A percentile compares a stretch with the other conserved stretches of the same genome.
These are phyloP conservation scores for Nycticebus coucang DNA, from an alignment of 2,113 vertebrate genomes.

Conservation along the genomic window DNA sequence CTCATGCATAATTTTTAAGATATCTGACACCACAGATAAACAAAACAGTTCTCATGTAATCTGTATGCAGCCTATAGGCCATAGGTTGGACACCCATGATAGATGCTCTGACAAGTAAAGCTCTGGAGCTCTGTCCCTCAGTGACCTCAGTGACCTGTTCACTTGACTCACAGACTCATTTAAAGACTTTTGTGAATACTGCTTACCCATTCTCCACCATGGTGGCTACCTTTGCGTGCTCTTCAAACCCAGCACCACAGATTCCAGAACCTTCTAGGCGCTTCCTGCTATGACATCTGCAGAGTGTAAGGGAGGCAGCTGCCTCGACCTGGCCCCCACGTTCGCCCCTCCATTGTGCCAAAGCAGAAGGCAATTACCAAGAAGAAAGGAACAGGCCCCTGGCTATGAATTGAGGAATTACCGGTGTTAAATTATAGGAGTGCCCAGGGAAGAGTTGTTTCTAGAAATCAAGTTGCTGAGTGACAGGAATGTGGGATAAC, in stretches of 20 bases:
- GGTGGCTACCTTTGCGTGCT: background rate
- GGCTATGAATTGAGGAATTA: background rate
- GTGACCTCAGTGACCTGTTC: accelerated
- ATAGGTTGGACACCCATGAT: no score
- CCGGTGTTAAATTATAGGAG: background rate
- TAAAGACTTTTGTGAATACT: background rate
- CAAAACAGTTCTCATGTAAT: no score
- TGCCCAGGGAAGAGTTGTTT: background rate
- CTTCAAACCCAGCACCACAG: background rate
- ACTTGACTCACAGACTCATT: background rate
- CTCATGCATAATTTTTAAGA: no score
- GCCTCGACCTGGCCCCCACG: background rate
- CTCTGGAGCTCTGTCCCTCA: background rate
- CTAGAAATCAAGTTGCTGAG: background rate
- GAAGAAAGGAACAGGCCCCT: background rate
- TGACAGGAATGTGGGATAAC: background rate
- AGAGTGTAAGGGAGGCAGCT: background rate
- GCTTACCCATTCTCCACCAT: background rate
- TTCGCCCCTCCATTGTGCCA: background rate
- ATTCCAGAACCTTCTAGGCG: slow-evolving; percentile 40
- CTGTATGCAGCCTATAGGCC: no score
- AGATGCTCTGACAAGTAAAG: background rate
- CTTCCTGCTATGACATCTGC: slow-evolving; percentile 17
- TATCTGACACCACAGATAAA: no score
- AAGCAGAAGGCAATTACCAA: background rate